These are phyloP conservation scores for Drosophila maculinotata DNA, from an alignment of 2,888 invertebrate genomes.

Conservation along the genomic window DNA sequence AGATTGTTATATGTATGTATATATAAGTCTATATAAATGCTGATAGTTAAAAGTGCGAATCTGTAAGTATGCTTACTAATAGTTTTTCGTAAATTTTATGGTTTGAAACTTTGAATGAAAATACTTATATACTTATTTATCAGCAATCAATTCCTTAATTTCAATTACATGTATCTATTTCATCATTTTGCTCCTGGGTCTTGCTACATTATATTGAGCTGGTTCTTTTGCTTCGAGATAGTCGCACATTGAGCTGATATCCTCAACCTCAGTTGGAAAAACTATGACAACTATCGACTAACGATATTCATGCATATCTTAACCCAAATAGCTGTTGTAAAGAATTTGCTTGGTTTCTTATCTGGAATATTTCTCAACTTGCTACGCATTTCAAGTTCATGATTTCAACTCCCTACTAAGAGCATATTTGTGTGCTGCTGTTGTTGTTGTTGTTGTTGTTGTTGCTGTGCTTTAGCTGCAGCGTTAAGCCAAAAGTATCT, in stretches of 20 bases:
- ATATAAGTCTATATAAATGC: no score
- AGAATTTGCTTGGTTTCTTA: conserved; percentile 12
- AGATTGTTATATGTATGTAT: no score
- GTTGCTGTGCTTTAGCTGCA: conserved; percentile 16
- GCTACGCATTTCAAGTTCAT: conserved; percentile 31
- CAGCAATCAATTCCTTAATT: no score
- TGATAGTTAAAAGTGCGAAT: no score
- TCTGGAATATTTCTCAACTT: conserved; percentile 13
- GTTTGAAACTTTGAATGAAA: not conserved
- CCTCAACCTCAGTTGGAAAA: not conserved
- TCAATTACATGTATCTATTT: no score
- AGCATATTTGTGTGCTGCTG: not conserved
- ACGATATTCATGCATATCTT: not conserved
- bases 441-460: conserved; percentile 7
- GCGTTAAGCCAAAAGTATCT: conserved; percentile 61
- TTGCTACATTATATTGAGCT: not conserved
- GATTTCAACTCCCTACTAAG: conserved; percentile 40
- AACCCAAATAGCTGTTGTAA: not conserved
- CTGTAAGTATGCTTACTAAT: no score
- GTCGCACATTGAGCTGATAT: not conserved
- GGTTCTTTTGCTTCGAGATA: not conserved
- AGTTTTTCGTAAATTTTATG: no score
- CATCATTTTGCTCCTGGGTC: not conserved
- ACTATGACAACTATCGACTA: conserved; percentile 6
- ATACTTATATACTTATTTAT: no score